Percentiles rank a stretch among this genome's conserved stretches.
phyloP scores from a whole-genome alignment of 2,797 vertebrate genomes.

The Sternotherus odoratus region DNA sequence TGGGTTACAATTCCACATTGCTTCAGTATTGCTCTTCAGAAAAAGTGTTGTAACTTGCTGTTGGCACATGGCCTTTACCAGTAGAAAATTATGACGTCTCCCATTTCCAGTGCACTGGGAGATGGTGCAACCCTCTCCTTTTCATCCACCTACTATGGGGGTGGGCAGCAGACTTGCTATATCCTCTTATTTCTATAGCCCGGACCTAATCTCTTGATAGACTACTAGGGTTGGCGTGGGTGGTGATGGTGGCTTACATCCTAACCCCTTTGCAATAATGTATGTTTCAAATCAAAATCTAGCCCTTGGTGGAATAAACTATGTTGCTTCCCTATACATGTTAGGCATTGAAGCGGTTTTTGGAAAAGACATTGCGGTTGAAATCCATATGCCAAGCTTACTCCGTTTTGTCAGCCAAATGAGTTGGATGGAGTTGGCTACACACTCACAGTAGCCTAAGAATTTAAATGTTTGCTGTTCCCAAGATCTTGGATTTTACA shows the following conservation, averaged over 20 bases:
- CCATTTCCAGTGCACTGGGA: neutral
- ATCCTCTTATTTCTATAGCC: neutral
- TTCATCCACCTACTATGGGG: neutral
- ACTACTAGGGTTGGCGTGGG: neutral
- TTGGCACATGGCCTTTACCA: neutral
- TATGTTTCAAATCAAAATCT: neutral
- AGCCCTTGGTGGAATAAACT: neutral
- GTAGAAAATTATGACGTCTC: neutral
- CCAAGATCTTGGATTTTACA: neutral
- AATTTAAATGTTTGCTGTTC: neutral
- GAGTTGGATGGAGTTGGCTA: neutral
- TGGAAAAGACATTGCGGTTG: neutral
- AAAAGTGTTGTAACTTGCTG: neutral
- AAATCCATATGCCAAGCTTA: neutral
- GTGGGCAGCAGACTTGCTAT: neutral
- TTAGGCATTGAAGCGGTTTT: fast-evolving
- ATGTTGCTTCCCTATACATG: neutral
- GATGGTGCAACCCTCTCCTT: neutral
- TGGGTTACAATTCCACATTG: neutral
- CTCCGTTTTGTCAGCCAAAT: neutral
- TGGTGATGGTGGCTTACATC: neutral
- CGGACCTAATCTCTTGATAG: neutral
- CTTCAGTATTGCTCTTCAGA: neutral
- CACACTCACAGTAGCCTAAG: neutral
- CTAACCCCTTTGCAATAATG: neutral